These are phyloP conservation scores for Garra rufa DNA, from an alignment of 2,113 vertebrate genomes.

Conservation along the genomic window DNA sequence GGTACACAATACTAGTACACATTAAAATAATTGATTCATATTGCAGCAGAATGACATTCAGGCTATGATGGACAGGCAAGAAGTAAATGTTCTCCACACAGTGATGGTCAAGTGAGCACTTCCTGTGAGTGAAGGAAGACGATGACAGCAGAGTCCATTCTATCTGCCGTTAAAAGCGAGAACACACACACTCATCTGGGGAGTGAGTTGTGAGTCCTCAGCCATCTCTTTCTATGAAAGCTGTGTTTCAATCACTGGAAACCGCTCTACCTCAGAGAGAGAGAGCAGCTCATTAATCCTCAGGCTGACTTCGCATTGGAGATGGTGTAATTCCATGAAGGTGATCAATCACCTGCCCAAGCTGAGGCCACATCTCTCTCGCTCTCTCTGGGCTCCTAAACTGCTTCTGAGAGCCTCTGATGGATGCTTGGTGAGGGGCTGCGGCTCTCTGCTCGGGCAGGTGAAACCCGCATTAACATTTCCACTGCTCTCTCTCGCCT, in stretches of 20 bases:
- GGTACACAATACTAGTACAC: too few species aligned
- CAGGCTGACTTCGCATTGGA: constrained; percentile 69
- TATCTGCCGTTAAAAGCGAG: constrained; percentile 27
- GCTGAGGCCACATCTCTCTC: constrained; percentile 54
- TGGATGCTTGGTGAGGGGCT: constrained; percentile 66
- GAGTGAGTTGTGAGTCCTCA: constrained; percentile 32
- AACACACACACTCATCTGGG: constrained; percentile 34
- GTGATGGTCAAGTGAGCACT: constrained; percentile 15
- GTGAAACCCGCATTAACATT: constrained; percentile 56
- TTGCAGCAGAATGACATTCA: background rate
- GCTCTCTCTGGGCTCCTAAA: constrained; percentile 60
- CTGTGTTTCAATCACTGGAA: constrained; percentile 46
- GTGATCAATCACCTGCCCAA: constrained; percentile 73
- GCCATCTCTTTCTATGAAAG: constrained; percentile 40
- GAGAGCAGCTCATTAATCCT: constrained; percentile 74
- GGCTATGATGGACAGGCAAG: background rate
- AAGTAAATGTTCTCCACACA: constrained; percentile 23
- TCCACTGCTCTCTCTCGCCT: constrained; percentile 26
- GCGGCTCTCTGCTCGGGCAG: constrained; percentile 57
- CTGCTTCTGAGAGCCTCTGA: constrained; percentile 62
- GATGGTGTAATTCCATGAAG: constrained; percentile 63
- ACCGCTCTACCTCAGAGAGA: constrained; percentile 39
- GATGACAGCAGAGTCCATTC: constrained; percentile 28
- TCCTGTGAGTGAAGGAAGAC: constrained; percentile 49
- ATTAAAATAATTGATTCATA: too few species aligned